These are phyloP conservation scores for Gila robusta DNA, from an alignment of 2,797 vertebrate species.

Conservation along the genomic window DNA sequence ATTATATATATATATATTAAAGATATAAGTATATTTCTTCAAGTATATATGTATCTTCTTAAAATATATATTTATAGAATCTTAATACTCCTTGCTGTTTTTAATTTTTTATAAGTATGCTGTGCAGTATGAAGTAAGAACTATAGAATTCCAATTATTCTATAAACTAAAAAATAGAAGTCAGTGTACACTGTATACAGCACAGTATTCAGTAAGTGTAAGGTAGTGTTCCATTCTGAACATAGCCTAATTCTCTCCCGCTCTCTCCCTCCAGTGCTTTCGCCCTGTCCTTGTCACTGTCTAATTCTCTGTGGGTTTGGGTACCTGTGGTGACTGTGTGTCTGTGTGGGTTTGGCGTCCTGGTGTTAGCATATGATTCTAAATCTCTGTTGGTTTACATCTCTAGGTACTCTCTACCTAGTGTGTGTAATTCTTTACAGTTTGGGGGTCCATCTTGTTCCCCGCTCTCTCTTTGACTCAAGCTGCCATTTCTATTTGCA, in stretches of 20 bases:
- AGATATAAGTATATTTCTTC: too few relatives aligned
- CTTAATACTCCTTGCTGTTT: background rate
- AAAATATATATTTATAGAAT: too few relatives aligned
- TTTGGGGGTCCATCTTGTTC: constrained; percentile 68
- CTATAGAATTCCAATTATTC: background rate
- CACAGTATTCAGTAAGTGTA: background rate
- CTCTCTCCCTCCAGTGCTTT: constrained; percentile 6
- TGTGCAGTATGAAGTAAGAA: background rate
- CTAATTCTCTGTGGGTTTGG: constrained; percentile 35
- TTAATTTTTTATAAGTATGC: background rate
- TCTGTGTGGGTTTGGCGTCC: constrained; percentile 39
- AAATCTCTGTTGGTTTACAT: constrained; percentile 41
- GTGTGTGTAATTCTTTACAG: constrained; percentile 64
- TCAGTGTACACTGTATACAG: background rate
- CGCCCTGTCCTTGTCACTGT: constrained; percentile 41
- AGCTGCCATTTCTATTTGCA: constrained; percentile 54
- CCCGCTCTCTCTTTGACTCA: constrained; percentile 43
- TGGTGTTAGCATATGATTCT: constrained; percentile 32
- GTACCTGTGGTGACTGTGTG: constrained; percentile 58
- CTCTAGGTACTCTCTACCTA: constrained; percentile 56
- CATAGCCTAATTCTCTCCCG: background rate
- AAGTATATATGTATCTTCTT: too few relatives aligned
- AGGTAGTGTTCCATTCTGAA: background rate
- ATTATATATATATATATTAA: too few relatives aligned
- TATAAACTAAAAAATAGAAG: background rate